A percentile compares a stretch with the other conserved stretches of the same genome.
Evolutionary conservation across 2,113 vertebrate genomes (phyloP).

Genomic region (Myxocyprinus asiaticus): DNA sequence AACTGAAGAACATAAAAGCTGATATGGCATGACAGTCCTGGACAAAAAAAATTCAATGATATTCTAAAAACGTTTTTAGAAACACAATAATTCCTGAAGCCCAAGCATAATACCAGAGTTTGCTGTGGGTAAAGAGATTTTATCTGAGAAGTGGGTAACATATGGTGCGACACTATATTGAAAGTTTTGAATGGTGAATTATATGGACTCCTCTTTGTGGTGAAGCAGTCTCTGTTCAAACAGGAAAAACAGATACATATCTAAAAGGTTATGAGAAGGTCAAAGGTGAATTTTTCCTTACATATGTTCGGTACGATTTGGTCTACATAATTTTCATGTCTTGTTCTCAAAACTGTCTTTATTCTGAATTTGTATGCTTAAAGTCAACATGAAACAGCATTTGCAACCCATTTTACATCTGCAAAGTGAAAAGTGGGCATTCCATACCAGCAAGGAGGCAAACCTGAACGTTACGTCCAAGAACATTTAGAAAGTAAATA

Average conservation of each 20-base stretch:
- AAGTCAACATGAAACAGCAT: no score
- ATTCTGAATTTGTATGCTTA: no score
- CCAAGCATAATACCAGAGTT: not conserved
- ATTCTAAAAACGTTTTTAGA: not conserved
- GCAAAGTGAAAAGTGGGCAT: no score
- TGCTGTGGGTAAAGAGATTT: not conserved
- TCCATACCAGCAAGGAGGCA: not conserved
- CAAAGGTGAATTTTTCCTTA: not conserved
- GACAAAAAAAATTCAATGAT: not conserved
- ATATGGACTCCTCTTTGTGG: not conserved
- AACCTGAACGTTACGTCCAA: not conserved
- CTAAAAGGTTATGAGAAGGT: not conserved
- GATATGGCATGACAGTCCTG: not conserved
- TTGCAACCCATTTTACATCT: no score
- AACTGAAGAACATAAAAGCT: not conserved
- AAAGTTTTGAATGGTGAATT: not conserved
- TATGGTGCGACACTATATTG: not conserved
- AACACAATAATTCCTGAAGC: slow-evolving; percentile 1
- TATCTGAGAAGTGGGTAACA: not conserved
- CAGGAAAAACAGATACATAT: not conserved
- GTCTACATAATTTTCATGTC: not conserved
- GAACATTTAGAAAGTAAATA: not conserved
- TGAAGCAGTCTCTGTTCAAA: not conserved
- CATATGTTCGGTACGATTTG: not conserved
- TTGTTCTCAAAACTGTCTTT: no score